These are phyloP conservation scores for Cetonia aurata DNA, from an alignment of 2,888 invertebrate species.

Conservation along the genomic window DNA sequence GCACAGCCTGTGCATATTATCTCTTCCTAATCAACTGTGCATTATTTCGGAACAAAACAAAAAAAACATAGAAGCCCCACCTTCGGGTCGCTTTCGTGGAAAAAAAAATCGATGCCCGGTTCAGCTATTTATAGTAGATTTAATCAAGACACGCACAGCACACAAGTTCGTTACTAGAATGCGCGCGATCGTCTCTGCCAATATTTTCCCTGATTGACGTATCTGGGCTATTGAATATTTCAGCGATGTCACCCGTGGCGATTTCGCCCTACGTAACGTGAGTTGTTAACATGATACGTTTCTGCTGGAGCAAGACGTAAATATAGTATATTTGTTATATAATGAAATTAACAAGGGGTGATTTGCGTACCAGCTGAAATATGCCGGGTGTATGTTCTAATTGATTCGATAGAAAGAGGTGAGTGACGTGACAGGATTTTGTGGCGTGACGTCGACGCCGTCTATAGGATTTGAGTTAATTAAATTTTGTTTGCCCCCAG, in stretches of 20 bases:
- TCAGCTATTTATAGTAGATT: slow-evolving; percentile 33
- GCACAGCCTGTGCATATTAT: too few species aligned
- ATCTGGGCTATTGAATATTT: slow-evolving; percentile 41
- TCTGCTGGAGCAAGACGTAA: too few species aligned
- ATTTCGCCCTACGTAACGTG: neutral
- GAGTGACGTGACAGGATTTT: neutral
- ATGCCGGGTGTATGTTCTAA: neutral
- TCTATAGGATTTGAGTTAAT: slow-evolving; percentile 24
- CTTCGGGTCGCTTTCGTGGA: neutral
- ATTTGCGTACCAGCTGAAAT: too few species aligned
- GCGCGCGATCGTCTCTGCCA: slow-evolving; percentile 1
- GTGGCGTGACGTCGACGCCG: slow-evolving; percentile 7
- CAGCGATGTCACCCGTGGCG: slow-evolving; percentile 22
- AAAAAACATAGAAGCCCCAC: neutral
- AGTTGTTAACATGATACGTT: too few species aligned
- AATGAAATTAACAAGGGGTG: too few species aligned
- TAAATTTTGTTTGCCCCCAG: neutral
- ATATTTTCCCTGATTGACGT: slow-evolving; percentile 21
- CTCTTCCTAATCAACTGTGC: too few species aligned
- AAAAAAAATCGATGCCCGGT: slow-evolving; percentile 32
- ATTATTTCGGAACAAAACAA: too few species aligned
- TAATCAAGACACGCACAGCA: slow-evolving; percentile 32
- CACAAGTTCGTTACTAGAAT: slow-evolving; percentile 1
- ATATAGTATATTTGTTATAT: too few species aligned
- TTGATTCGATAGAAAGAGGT: slow-evolving; percentile 20